These are phyloP conservation scores for Fopius arisanus DNA, from an alignment of 1,140 invertebrate genomes.

Conservation along the genomic window DNA sequence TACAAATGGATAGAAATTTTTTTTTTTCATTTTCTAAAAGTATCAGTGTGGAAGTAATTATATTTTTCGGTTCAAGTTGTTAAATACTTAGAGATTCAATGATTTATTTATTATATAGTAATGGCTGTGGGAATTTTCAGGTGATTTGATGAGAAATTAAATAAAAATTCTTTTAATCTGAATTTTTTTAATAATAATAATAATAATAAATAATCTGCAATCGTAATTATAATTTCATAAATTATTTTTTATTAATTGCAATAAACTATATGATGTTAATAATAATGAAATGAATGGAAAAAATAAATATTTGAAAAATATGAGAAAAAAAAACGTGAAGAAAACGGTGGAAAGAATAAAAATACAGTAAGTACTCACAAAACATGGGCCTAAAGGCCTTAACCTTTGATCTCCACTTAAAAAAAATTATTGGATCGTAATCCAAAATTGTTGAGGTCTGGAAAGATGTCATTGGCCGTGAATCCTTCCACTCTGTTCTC, in stretches of 20 bases:
- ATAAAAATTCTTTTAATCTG: too few species aligned
- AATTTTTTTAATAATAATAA: neutral
- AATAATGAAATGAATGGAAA: too few species aligned
- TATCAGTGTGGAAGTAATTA: slow-evolving; percentile 49
- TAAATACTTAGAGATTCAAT: slow-evolving; percentile 30
- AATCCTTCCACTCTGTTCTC: slow-evolving; percentile 39
- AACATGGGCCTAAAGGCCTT: slow-evolving; percentile 32
- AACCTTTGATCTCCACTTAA: slow-evolving; percentile 29
- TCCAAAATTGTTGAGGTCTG: slow-evolving; percentile 26
- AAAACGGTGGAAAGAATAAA: neutral
- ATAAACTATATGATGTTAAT: too few species aligned
- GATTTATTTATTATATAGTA: neutral
- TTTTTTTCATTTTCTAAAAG: slow-evolving; percentile 29
- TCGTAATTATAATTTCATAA: too few species aligned
- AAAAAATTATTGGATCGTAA: slow-evolving; percentile 47
- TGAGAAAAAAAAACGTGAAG: neutral
- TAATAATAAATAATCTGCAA: too few species aligned
- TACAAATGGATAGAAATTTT: slow-evolving; percentile 15
- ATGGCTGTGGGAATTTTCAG: slow-evolving; percentile 1
- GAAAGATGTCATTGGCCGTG: slow-evolving; percentile 50
- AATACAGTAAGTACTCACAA: neutral
- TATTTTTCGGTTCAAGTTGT: slow-evolving; percentile 45
- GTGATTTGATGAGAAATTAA: slow-evolving; percentile 14
- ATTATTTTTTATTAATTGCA: too few species aligned
- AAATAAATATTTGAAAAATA: too few species aligned